Base-by-base conservation (phyloP, 1,140 invertebrate genomes). In the Tetramorium simillimum region DNA sequence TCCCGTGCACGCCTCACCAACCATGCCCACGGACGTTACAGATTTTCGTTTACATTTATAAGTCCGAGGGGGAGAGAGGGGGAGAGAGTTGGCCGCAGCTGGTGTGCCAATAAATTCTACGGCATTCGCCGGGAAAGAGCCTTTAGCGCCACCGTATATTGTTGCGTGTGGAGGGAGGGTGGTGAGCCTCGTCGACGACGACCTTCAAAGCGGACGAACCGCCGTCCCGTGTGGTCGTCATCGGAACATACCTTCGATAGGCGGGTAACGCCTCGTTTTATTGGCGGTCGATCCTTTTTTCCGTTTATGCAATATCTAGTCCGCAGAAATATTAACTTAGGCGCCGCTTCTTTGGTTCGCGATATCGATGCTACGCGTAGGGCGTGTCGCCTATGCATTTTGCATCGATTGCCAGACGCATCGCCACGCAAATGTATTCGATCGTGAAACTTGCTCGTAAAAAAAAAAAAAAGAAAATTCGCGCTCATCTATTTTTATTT, bases 21-120 rank as follows among this genome's bases (percentile, higher is more conserved):
- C 91, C 92, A 93, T 89, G 85, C 62, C 75, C 75, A 49, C 43
- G 89, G 85, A 82, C 87, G 91, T 90, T 92, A 93, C 93, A 92
- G 90, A 94, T 92, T 93, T 93, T 93, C 92, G 92, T 93, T 94
- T 94, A 93, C 92, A 93, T 94, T 93, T 93, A 92, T 93, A 92
- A 92, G 92, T 89, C 88, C 80, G 72, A 81, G 86, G 89, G 86
- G 81, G n/a, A 16, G 33, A 43, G 43, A 2, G 65, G 3, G 14
- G 5, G 56, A 51, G 60, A 37, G 60, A 76, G 85, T 24, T 18
- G 21, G 86, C 58, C 60, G 37, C 80, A 84, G 49, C 81, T 46
- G 88, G 86, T 88, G 87, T 81, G 85, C 91, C 85, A 90, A 92
- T 92, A 92, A 92, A 92, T 92, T 92, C 85, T 84, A 85, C 70